phyloP scores from a whole-genome alignment of 1,140 invertebrate genomes.

The Leptinotarsa undecemlineata region DNA sequence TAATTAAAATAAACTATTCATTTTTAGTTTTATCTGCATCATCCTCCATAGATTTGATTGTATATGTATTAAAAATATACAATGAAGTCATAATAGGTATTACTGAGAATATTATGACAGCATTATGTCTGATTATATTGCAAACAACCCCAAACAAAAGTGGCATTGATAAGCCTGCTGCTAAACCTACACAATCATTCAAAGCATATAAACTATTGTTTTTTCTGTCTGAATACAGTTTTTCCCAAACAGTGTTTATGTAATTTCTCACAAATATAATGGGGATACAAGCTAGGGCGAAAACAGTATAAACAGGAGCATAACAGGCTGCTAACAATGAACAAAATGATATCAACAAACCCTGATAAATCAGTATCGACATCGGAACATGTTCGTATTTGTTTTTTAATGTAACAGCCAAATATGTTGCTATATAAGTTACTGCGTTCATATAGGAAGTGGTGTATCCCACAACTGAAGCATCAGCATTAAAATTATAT shows the following conservation, averaged over 20 bases:
- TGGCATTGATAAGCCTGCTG: slow-evolving; percentile 29
- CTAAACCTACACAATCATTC: slow-evolving; percentile 21
- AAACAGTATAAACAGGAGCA: slow-evolving; percentile 30
- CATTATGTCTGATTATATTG: slow-evolving; percentile 29
- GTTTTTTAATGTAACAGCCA: neutral
- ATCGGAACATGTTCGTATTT: slow-evolving; percentile 11
- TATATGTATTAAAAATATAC: slow-evolving; percentile 23
- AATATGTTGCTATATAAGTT: slow-evolving; percentile 26
- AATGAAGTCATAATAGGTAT: slow-evolving; percentile 31
- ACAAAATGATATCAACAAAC: slow-evolving; percentile 18
- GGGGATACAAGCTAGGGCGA: slow-evolving; percentile 22
- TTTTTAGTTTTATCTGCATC: slow-evolving; percentile 21
- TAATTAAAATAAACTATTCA: slow-evolving; percentile 1
- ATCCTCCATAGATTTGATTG: slow-evolving; percentile 7
- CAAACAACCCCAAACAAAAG: slow-evolving; percentile 31
- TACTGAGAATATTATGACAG: slow-evolving; percentile 36
- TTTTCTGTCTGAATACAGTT: slow-evolving; percentile 28
- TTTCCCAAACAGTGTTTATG: slow-evolving; percentile 27
- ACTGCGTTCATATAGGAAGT: slow-evolving; percentile 31
- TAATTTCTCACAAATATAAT: slow-evolving; percentile 28
- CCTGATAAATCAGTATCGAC: slow-evolving; percentile 20
- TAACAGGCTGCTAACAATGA: slow-evolving; percentile 30
- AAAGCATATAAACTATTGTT: slow-evolving; percentile 23
- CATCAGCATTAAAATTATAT: slow-evolving; percentile 26
- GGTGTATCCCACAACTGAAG: slow-evolving; percentile 30